These are phyloP conservation scores for Hanleya hanleyi DNA, from an alignment of 2,888 invertebrate species.

Conservation along the genomic window DNA sequence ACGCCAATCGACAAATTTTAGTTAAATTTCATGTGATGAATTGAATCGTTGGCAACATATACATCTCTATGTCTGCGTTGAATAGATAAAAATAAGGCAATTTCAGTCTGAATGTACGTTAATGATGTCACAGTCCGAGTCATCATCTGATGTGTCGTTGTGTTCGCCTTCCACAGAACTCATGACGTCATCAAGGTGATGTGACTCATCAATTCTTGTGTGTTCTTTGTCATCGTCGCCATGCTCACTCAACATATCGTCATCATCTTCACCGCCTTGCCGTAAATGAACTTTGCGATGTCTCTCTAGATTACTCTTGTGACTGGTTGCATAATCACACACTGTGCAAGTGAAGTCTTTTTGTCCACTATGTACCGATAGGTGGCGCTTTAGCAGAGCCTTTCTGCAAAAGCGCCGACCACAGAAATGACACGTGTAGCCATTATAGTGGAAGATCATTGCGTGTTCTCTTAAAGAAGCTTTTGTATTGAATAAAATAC, in stretches of 20 bases:
- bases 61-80: too few relatives aligned
- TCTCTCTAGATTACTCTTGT: constrained; percentile 75
- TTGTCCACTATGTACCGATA: constrained; percentile 74
- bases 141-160: constrained; percentile 1
- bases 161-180: neutral
- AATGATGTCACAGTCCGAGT: constrained; percentile 5
- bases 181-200: neutral
- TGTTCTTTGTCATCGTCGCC: neutral
- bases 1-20: too few relatives aligned
- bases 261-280: constrained; percentile 49
- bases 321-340: constrained; percentile 75
- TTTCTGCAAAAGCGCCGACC: constrained; percentile 73
- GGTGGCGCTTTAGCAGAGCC: constrained; percentile 74
- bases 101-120: neutral
- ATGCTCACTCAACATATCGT: constrained; percentile 17
- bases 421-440: constrained; percentile 74
- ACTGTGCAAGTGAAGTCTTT: constrained; percentile 73
- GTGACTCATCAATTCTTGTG: neutral
- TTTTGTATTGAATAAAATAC: constrained; percentile 72
- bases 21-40: too few relatives aligned
- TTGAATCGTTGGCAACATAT: too few relatives aligned
- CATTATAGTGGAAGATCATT: constrained; percentile 72
- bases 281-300: constrained; percentile 72
- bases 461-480: constrained; percentile 74
- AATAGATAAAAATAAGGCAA: too few relatives aligned